Conservation (phyloP, 2,888 invertebrate genomes). For the Epiperipatus broadwayi region DNA sequence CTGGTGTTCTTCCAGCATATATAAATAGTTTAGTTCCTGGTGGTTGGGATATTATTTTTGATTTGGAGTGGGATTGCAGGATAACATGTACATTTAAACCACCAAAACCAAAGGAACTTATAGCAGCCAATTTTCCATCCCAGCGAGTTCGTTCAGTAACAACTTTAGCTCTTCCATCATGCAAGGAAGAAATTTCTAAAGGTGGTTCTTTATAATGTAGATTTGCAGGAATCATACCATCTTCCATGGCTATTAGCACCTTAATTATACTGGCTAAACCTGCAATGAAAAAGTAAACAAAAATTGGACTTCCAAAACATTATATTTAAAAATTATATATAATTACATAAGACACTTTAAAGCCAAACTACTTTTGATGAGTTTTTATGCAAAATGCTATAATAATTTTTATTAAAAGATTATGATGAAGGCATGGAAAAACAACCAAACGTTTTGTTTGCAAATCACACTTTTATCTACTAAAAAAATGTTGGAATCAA, state of each 20-base stretch:
- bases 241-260: slow-evolving; percentile 77
- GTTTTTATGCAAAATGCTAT: too few species aligned
- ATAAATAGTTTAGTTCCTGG: too few species aligned
- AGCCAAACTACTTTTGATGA: too few species aligned
- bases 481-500: too few species aligned
- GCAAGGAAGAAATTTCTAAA: slow-evolving; percentile 68
- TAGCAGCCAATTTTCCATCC: slow-evolving; percentile 72
- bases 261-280: slow-evolving; percentile 79
- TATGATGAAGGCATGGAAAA: too few species aligned
- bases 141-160: slow-evolving; percentile 61
- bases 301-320: too few species aligned
- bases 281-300: slow-evolving; percentile 16
- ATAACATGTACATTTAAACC: slow-evolving; percentile 88
- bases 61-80: slow-evolving; percentile 52
- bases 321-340: too few species aligned
- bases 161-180: slow-evolving; percentile 66
- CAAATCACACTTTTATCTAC: too few species aligned
- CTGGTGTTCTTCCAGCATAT: too few species aligned
- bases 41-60: slow-evolving; percentile 17
- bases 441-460: too few species aligned
- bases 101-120: slow-evolving; percentile 96
- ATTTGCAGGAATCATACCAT: slow-evolving; percentile 69
- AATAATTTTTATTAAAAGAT: too few species aligned
- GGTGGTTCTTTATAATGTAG: slow-evolving; percentile 73
- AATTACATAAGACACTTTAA: too few species aligned